Evolutionary conservation across 2,888 invertebrate genomes (phyloP).

Genomic region (Linnaemya vulpina): DNA sequence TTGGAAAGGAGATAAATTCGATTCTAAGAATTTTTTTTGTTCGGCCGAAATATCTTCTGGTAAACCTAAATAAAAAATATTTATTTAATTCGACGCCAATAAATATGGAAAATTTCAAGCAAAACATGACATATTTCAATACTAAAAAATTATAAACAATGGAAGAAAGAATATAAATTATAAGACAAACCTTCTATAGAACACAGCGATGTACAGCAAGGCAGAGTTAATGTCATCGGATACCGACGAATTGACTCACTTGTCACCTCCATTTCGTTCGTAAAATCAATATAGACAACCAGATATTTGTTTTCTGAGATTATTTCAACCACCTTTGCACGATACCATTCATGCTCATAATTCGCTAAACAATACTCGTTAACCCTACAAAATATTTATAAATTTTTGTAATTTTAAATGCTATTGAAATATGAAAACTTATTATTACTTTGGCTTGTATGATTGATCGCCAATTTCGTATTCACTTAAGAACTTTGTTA

Average conservation of each 20-base stretch:
- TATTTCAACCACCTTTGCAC: conserved; percentile 73
- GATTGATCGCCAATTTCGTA: conserved; percentile 62
- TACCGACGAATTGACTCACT: conserved; percentile 73
- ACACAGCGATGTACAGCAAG: conserved; percentile 74
- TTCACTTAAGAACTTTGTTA: conserved; percentile 70
- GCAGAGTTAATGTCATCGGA: conserved; percentile 72
- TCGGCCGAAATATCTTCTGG: conserved; percentile 54
- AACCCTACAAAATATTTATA: conserved; percentile 51
- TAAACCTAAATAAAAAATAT: conserved; percentile 53
- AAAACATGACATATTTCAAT: too few species aligned
- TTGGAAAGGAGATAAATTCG: conserved; percentile 38
- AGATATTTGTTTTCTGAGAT: conserved; percentile 62
- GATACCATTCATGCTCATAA: conserved; percentile 75
- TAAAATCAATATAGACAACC: conserved; percentile 75
- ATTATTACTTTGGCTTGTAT: conserved; percentile 74
- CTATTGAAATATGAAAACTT: not conserved
- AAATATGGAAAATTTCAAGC: too few species aligned
- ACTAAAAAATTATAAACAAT: not conserved
- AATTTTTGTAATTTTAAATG: not conserved
- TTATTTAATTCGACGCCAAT: too few species aligned
- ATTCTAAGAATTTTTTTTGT: conserved; percentile 53
- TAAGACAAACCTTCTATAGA: conserved; percentile 73
- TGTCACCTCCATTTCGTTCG: conserved; percentile 73
- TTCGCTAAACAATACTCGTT: conserved; percentile 75
- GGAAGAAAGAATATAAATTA: not conserved